Evolutionary conservation across 2,888 invertebrate species (phyloP).

Genomic region (Hesperia comma): DNA sequence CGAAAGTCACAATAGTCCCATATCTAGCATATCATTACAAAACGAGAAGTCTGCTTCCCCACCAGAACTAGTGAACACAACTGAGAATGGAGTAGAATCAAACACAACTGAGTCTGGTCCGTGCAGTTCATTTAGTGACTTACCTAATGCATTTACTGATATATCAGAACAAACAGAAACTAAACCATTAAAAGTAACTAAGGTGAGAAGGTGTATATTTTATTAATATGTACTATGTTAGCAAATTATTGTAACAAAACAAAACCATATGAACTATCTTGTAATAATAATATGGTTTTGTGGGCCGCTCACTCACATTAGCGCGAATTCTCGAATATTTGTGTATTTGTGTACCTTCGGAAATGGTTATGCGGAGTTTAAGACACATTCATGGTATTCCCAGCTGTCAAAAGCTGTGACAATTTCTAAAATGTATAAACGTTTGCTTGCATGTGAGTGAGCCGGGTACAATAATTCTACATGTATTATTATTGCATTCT

Average conservation of each 20-base stretch:
- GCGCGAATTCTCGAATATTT: no score
- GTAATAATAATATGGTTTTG: no score
- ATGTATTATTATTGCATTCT: no score
- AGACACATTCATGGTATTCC: no score
- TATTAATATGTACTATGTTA: not conserved
- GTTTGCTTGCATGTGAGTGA: no score
- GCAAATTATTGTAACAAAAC: not conserved
- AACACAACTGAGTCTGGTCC: conserved; percentile 47
- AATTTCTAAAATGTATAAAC: no score
- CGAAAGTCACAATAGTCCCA: conserved; percentile 51
- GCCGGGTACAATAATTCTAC: no score
- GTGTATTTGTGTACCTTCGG: no score
- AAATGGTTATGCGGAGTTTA: no score
- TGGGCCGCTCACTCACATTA: no score
- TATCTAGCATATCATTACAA: conserved; percentile 44
- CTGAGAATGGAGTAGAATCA: conserved; percentile 50
- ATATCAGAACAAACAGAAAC: conserved; percentile 56
- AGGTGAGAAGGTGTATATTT: conserved; percentile 51
- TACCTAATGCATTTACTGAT: conserved; percentile 45
- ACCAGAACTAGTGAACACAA: conserved; percentile 38
- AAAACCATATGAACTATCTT: no score
- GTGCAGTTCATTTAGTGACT: conserved; percentile 54
- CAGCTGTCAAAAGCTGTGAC: no score
- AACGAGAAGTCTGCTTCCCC: conserved; percentile 48
- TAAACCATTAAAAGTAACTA: conserved; percentile 60